A percentile compares a stretch with the other conserved stretches of the same genome.
These are phyloP conservation scores for Otus sunia DNA, from an alignment of 2,113 vertebrate species.

Conservation along the genomic window DNA sequence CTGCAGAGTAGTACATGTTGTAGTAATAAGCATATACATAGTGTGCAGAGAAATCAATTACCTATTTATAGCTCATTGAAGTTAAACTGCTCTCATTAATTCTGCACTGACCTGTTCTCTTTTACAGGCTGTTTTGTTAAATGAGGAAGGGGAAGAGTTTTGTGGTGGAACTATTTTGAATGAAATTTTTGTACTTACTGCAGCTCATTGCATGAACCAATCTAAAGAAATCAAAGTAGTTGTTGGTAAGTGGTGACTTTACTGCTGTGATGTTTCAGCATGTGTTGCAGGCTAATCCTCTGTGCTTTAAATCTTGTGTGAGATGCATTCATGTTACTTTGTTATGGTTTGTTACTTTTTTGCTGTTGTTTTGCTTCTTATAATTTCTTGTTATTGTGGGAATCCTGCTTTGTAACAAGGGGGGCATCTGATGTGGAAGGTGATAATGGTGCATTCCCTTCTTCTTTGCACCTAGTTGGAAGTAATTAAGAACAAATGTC, in stretches of 20 bases:
- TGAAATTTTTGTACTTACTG: constrained; percentile 81
- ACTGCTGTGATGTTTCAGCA: not conserved
- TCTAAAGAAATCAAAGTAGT: constrained; percentile 76
- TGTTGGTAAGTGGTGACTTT: constrained; percentile 78
- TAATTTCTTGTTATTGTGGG: not conserved
- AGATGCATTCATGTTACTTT: not conserved
- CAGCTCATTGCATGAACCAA: constrained; percentile 89
- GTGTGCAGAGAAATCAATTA: not conserved
- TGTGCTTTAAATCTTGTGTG: not conserved
- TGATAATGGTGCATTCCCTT: not conserved
- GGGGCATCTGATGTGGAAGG: not conserved
- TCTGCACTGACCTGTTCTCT: not conserved
- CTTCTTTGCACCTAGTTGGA: not conserved
- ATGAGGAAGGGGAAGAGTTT: constrained; percentile 76
- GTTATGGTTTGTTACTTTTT: not conserved
- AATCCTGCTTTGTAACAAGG: not conserved
- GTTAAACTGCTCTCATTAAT: not conserved
- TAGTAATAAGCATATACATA: not conserved
- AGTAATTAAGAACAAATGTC: not conserved
- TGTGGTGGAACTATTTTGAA: constrained; percentile 92
- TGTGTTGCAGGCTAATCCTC: not conserved
- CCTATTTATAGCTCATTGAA: not conserved
- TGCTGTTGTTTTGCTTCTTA: not conserved
- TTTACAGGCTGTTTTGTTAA: constrained; percentile 85
- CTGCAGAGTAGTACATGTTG: not conserved